phyloP scores from a whole-genome alignment of 2,888 invertebrate genomes.

The Eurois occulta region DNA sequence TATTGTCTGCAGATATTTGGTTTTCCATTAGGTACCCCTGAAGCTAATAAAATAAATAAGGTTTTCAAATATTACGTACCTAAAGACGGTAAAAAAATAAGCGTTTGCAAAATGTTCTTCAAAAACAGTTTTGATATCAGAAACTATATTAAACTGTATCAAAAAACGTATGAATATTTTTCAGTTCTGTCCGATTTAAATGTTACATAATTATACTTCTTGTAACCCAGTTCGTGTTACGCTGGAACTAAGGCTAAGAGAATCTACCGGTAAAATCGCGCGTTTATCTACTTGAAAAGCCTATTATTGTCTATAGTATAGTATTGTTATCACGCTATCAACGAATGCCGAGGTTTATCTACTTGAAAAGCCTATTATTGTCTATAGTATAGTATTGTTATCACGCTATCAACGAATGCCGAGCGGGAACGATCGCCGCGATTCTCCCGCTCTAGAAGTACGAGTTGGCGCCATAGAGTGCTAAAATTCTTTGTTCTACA shows the following conservation, averaged over 20 bases:
- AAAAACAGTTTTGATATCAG: constrained; percentile 27
- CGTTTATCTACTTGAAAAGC: too few species aligned
- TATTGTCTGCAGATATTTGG: background rate
- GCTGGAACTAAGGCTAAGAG: background rate
- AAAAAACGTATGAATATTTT: constrained; percentile 1
- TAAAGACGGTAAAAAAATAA: background rate
- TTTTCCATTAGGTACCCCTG: background rate
- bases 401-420: too few species aligned
- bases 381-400: too few species aligned
- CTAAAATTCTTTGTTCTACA: too few species aligned
- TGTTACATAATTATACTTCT: background rate
- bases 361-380: too few species aligned
- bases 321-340: too few species aligned
- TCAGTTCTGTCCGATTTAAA: background rate
- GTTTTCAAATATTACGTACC: constrained; percentile 13
- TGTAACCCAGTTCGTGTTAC: background rate
- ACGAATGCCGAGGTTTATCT: too few species aligned
- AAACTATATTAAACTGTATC: constrained; percentile 7
- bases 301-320: too few species aligned
- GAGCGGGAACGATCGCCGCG: too few species aligned
- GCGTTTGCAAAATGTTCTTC: constrained; percentile 23
- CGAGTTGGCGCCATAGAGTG: too few species aligned
- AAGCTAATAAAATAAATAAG: background rate
- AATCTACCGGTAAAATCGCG: too few species aligned
- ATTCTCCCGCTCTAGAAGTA: too few species aligned